These are phyloP conservation scores for Rhabdophis nuchalis DNA, from an alignment of 2,797 vertebrate genomes.

Conservation along the genomic window DNA sequence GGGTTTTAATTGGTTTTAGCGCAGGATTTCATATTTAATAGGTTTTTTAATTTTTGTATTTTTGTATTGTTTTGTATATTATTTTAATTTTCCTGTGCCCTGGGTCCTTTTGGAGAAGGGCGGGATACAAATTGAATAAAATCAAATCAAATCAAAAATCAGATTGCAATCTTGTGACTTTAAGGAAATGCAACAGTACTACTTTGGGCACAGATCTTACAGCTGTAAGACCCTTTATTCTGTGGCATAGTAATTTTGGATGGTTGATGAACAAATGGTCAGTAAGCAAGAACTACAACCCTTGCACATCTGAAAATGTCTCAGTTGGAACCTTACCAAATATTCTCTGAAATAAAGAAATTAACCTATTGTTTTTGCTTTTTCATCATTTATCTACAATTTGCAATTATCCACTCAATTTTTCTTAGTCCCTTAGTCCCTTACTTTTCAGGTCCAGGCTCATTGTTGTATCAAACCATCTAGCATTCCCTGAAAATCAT, in stretches of 20 bases:
- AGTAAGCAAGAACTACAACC: not conserved
- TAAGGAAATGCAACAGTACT: not conserved
- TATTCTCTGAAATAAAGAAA: not conserved
- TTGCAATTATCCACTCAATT: not conserved
- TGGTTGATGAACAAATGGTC: not conserved
- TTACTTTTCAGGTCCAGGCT: not conserved
- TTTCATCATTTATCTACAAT: not conserved
- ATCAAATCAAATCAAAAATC: no score
- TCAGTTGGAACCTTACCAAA: not conserved
- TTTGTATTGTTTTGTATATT: no score
- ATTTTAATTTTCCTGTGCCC: no score
- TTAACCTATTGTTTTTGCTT: not conserved
- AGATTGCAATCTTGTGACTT: not conserved
- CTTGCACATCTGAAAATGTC: not conserved
- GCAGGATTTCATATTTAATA: no score
- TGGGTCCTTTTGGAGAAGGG: no score
- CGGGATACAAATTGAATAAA: no score
- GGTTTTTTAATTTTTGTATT: no score
- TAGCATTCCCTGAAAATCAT: not conserved
- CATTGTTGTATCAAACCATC: not conserved
- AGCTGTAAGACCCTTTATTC: not conserved
- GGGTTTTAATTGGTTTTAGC: no score
- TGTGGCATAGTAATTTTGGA: not conserved
- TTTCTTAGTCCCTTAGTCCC: not conserved
- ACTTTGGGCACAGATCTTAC: not conserved